Conservation (phyloP, 2,113 vertebrate genomes). For the Rousettus leschenaultii region DNA sequence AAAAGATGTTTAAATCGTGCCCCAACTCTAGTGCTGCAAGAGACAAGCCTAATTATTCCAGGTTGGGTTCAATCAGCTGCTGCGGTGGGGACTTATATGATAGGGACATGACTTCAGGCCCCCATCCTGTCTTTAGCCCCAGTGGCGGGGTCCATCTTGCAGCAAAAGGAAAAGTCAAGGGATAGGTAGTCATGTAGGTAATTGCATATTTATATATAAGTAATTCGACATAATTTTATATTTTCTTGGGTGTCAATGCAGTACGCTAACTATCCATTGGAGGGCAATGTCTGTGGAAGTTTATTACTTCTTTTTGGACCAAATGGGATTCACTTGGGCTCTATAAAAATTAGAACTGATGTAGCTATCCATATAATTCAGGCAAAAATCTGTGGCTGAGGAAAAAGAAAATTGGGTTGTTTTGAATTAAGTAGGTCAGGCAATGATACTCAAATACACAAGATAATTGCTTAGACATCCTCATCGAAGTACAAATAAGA, state of each 20-base stretch:
- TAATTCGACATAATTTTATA: background rate
- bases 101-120: background rate
- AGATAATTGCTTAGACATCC: background rate
- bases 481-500: background rate
- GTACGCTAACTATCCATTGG: background rate
- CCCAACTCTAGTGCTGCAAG: background rate
- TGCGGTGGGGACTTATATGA: background rate
- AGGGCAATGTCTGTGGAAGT: background rate
- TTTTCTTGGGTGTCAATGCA: background rate
- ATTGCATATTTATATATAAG: background rate
- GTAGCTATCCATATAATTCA: background rate
- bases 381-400: background rate
- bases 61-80: background rate
- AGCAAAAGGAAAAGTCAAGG: background rate
- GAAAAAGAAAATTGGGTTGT: background rate
- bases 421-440: conserved; percentile 4
- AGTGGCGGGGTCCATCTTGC: background rate
- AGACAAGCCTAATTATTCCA: background rate
- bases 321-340: background rate
- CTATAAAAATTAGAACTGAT: background rate
- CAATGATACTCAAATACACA: background rate
- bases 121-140: background rate
- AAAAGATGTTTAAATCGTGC: background rate
- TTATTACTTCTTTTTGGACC: background rate
- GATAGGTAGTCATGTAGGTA: background rate